Evolutionary conservation across 2,888 invertebrate species (phyloP).

Genomic region (Strigamia crassipes): DNA sequence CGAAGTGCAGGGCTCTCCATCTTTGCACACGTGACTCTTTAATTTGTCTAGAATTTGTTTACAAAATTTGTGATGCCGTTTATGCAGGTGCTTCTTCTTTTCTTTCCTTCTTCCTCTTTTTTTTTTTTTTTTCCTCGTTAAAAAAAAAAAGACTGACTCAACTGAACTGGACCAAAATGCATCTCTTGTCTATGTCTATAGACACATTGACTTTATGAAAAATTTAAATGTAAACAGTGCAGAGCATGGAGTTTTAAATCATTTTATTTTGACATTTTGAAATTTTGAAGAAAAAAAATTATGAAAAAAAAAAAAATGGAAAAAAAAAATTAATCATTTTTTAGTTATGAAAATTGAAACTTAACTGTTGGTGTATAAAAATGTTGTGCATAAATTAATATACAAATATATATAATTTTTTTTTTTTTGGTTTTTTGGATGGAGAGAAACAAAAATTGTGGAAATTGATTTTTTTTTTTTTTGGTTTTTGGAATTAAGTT

Average conservation of each 20-base stretch:
- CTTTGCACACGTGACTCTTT: constrained; percentile 44
- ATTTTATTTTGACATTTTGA: neutral
- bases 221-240: neutral
- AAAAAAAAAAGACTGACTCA: neutral
- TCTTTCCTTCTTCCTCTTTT: neutral
- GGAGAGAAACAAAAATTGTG: no score
- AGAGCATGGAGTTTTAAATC: constrained; percentile 19
- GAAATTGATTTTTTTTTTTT: no score
- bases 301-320: no score
- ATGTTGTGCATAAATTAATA: no score
- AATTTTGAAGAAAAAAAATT: no score
- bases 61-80: constrained; percentile 36
- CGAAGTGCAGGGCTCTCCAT: constrained; percentile 44
- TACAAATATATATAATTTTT: no score
- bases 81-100: neutral
- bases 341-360: neutral
- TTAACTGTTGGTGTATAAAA: no score
- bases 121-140: neutral
- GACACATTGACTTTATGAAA: neutral
- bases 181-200: neutral
- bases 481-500: no score
- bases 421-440: no score
- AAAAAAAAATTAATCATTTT: no score
- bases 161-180: neutral
- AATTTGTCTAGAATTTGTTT: neutral